Base-by-base conservation (phyloP, 2,888 invertebrate species). In the Lasioglossum morio region DNA sequence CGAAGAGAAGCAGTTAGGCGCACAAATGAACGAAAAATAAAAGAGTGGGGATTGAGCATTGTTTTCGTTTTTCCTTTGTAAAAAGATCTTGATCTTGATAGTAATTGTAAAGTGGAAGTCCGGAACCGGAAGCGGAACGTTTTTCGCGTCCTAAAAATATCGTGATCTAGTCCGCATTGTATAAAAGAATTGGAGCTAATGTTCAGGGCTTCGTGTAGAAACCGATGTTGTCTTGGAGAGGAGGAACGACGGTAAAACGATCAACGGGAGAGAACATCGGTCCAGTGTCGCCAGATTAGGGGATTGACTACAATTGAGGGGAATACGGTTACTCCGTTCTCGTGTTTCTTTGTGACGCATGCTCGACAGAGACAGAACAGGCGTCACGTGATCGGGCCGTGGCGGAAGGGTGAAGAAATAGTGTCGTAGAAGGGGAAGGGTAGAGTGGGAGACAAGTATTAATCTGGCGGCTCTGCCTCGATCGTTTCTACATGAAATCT, bases 121-220 rank as follows among this genome's bases (percentile, higher is more conserved):
- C 23, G n/a, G 14, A 40, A 81, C 27, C 82, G 60, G 27, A 69
- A 82, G n/a, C 60, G 76, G 69, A 34, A 37, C 37, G 37, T 34
- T 79, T 74, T 7, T 43, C 7, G 66, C 43, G 27, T 72, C 19
- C 23, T 76, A 37, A 73, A 81, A 75, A 75, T n/a, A 75, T 63
- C 70, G 53, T 82, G 72, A 80, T 89, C 86, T 86, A 89, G 86
- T 89, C 88, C 75, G 69, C 34, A 84, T 69, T 76, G 66, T 84
- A 77, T 82, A 80, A 82, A 57, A 2, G 72, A 86, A 48, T 46
- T 82, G 30, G 40, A 60, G 70, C 40, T 79, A 70, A 37, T 37
- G 46, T 53, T 73, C 70, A 66, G 27, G 4, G 10, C 57, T 81
- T 84, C 27, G 10, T 23, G 37, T 60, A 40, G 40, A 75, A 81